Conservation (phyloP, 2,113 vertebrate species). For the Okapia johnstoni region DNA sequence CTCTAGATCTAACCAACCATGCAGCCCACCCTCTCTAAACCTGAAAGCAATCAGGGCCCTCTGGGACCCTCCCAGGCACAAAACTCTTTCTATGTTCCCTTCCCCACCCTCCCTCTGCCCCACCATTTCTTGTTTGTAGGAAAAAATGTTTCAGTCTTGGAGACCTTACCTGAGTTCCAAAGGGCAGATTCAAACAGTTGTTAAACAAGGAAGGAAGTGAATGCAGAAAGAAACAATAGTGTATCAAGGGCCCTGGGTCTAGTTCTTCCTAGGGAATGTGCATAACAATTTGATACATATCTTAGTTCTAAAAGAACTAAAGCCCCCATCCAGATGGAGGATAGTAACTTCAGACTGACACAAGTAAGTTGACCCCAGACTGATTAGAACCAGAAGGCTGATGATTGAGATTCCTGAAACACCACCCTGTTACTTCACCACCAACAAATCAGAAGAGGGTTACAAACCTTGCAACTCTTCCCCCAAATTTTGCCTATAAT, state of each 20-base stretch:
- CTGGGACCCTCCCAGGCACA: neutral
- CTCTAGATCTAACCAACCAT: neutral
- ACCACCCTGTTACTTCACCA: neutral
- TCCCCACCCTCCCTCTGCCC: neutral
- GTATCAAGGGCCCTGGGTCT: neutral
- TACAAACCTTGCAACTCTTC: neutral
- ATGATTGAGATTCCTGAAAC: neutral
- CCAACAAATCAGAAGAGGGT: neutral
- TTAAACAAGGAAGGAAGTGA: neutral
- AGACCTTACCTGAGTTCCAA: neutral
- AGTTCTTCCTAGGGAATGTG: neutral
- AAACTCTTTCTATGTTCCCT: neutral
- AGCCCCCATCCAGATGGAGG: neutral
- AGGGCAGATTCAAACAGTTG: neutral
- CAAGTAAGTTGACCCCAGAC: neutral
- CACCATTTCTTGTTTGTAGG: neutral
- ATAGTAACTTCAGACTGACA: neutral
- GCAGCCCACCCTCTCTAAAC: neutral
- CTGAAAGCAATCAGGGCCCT: neutral
- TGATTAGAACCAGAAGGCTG: neutral
- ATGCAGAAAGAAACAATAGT: neutral
- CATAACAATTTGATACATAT: neutral
- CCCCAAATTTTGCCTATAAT: neutral
- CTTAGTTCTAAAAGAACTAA: neutral
- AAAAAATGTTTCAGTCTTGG: neutral